A percentile compares a stretch with the other conserved stretches of the same genome.
These are phyloP conservation scores for Phyllotis vaccarum DNA, from an alignment of 2,797 vertebrate genomes.

Conservation along the genomic window DNA sequence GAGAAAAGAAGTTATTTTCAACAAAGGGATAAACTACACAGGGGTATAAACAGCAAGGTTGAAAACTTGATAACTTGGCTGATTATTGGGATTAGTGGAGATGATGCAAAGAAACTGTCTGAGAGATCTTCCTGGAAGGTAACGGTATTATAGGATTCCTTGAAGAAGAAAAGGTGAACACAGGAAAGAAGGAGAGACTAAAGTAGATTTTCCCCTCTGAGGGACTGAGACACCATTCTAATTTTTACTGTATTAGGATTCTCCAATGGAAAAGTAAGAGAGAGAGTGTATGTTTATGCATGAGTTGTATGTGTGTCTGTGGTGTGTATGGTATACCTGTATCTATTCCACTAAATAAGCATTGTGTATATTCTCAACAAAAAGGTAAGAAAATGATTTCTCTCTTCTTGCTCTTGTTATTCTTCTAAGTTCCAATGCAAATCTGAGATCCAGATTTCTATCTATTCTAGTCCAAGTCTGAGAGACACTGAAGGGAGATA, in stretches of 20 bases:
- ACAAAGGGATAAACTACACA: not conserved
- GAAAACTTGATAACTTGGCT: constrained; percentile 39
- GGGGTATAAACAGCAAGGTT: not conserved
- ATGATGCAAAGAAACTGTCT: not conserved
- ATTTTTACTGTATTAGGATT: not conserved
- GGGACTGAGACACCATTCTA: not conserved
- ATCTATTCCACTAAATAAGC: not conserved
- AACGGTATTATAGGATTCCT: not conserved
- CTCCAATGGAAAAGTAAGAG: not conserved
- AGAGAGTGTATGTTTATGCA: too few species aligned
- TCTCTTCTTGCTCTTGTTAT: not conserved
- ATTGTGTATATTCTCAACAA: not conserved
- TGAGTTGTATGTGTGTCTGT: not conserved
- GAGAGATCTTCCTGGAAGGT: not conserved
- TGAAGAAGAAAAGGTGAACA: not conserved
- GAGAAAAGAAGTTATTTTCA: not conserved
- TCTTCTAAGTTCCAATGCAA: not conserved
- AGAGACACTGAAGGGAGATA: not conserved
- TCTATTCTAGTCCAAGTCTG: not conserved
- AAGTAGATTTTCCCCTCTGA: not conserved
- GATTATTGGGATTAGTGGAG: not conserved
- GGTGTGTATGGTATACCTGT: not conserved
- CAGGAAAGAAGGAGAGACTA: not conserved
- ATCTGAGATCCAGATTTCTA: not conserved
- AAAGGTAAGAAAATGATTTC: not conserved